These are phyloP conservation scores for Myathropa florea DNA, from an alignment of 2,888 invertebrate genomes.

Conservation along the genomic window DNA sequence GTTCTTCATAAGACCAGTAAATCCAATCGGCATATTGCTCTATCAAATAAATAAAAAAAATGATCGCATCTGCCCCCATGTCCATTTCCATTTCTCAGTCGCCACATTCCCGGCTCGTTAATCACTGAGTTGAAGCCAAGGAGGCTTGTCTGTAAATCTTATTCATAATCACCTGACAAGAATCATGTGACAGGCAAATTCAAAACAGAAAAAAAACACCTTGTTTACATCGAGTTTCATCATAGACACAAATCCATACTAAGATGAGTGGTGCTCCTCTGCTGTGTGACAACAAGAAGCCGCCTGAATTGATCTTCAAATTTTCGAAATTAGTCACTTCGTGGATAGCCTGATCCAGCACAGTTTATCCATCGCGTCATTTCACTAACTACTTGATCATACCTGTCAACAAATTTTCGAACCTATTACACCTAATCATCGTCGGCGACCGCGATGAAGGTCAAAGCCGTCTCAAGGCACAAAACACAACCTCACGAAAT, in stretches of 20 bases:
- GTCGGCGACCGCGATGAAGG: constrained; percentile 36
- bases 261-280: background rate
- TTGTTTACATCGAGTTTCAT: background rate
- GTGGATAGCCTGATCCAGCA: background rate
- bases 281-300: background rate
- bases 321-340: background rate
- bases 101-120: background rate
- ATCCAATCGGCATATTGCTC: too few relatives aligned
- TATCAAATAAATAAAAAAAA: too few relatives aligned
- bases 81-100: too few relatives aligned
- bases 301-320: background rate
- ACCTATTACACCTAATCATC: constrained; percentile 8
- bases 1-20: too few relatives aligned
- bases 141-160: background rate
- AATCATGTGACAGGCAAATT: background rate
- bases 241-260: background rate
- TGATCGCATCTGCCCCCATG: too few relatives aligned
- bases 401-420: background rate
- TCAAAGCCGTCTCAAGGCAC: constrained; percentile 27
- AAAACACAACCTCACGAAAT: constrained; percentile 26
- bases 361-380: background rate
- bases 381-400: background rate
- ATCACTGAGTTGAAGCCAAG: background rate
- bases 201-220: background rate
- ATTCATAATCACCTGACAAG: background rate